Conservation (phyloP, 2,888 invertebrate species). For the Phortica okadai region DNA sequence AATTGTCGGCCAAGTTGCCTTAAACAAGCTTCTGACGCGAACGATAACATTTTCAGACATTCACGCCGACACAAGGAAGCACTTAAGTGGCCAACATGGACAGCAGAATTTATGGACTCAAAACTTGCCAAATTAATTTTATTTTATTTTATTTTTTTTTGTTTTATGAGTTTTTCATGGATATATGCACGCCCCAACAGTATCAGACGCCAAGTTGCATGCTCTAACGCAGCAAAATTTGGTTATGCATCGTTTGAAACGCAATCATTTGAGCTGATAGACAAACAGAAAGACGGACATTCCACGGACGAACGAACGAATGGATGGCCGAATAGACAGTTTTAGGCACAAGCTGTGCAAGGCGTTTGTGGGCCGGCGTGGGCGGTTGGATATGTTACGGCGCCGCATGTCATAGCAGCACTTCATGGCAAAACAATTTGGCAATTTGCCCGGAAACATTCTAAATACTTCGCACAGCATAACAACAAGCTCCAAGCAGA, state of each 20-base stretch:
- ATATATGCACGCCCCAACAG: slow-evolving; percentile 4
- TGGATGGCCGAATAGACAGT: background rate
- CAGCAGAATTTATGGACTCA: slow-evolving; percentile 21
- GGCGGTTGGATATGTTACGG: background rate
- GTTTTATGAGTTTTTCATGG: background rate
- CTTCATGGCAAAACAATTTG: slow-evolving; percentile 55
- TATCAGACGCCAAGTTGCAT: slow-evolving; percentile 54
- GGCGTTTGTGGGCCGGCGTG: background rate
- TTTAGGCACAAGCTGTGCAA: background rate
- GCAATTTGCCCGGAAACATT: slow-evolving; percentile 54
- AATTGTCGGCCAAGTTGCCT: background rate
- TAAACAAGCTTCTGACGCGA: background rate
- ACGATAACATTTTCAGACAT: background rate
- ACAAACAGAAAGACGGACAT: background rate
- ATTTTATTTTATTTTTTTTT: background rate
- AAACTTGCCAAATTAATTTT: slow-evolving; percentile 16
- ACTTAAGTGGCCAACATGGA: slow-evolving; percentile 24
- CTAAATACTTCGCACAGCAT: slow-evolving; percentile 26
- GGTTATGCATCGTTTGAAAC: slow-evolving; percentile 23
- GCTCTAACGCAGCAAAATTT: slow-evolving; percentile 26
- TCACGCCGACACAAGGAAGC: background rate
- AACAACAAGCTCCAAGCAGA: slow-evolving; percentile 33
- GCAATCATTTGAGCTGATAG: background rate
- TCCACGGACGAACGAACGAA: background rate
- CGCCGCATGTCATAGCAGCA: background rate